phyloP scores from a whole-genome alignment of 2,797 vertebrate genomes.

The Florisuga fusca region DNA sequence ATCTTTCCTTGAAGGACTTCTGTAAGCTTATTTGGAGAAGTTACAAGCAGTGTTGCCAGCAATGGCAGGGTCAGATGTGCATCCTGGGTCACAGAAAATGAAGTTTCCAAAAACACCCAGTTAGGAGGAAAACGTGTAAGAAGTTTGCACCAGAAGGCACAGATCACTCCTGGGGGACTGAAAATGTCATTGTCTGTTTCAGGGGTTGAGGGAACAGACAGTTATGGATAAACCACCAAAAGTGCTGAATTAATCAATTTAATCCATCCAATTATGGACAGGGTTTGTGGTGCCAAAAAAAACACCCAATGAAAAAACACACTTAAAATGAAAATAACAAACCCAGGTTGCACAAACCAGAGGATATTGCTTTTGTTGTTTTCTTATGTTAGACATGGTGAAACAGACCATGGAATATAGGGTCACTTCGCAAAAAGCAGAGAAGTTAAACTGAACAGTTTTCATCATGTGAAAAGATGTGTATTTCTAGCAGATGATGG shows the following conservation, averaged over 20 bases:
- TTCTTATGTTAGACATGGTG: accelerated
- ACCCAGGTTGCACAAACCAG: not conserved
- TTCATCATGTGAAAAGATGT: not conserved
- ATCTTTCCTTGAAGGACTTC: not conserved
- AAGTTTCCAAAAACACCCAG: not conserved
- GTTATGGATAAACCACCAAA: not conserved
- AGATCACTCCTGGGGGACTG: not conserved
- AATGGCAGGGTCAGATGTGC: not conserved
- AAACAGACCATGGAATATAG: not conserved
- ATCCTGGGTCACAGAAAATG: not conserved
- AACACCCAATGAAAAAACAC: too few species aligned
- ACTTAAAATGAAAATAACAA: not conserved
- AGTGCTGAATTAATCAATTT: not conserved
- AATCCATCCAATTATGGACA: not conserved
- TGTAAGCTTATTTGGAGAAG: not conserved
- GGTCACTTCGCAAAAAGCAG: not conserved
- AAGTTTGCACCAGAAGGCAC: not conserved
- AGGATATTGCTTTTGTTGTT: not conserved
- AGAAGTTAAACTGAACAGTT: accelerated
- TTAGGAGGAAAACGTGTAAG: not conserved
- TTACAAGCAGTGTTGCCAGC: accelerated
- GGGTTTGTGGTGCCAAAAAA: not conserved
- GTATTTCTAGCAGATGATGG: not conserved
- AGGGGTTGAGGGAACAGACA: not conserved
- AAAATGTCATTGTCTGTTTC: not conserved